Evolutionary conservation across 1,140 invertebrate species (phyloP), one percentile per base, ranked within the genome.

Genomic region (Pomacea maculata): DNA sequence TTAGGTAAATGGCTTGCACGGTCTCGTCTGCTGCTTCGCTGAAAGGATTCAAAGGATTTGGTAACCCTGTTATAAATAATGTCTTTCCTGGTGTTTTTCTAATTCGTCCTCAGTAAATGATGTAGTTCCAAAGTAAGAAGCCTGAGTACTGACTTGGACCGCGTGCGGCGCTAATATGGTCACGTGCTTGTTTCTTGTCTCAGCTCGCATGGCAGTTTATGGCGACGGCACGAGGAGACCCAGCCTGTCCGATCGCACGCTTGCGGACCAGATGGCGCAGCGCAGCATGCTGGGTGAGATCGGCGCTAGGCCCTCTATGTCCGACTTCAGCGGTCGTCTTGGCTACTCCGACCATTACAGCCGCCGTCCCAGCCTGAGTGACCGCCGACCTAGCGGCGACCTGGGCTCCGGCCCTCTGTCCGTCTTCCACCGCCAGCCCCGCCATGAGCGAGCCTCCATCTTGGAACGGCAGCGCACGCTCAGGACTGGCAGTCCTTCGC

Each of bases 401-500:
- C 34, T 52, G 21, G 34, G 75, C 74, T n/a, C 68, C n/a, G 25
- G 63, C 45, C 64, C 83, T 64, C 67, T 79, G 61, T 65, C 80
- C 8, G 61, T 75, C 25, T 34, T 45, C 68, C 80, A 82, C 79
- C 74, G 83, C 34, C 83, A 82, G 81, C 81, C 79, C 45, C 80
- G 79, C 25, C 67, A 75, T 73, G 25, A 78, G 74, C 34, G 64
- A 57, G 19, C 67, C 10, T 19, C 17, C 45, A 14, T 52, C 17
- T 63, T 83, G 57, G 82, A 83, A 52, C 71, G 83, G 21, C 83
- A 84, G 64, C 45, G 83, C n/a, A 82, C 80, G 61, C 68, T 84
- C 21, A 80, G 87, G 67, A 88, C 85, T 71, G 82, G 85, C 34
- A 88, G 87, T 79, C 86, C 87, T 17, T 74, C 87, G 19, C 80